phyloP scores from a whole-genome alignment of 2,113 vertebrate genomes.

The Hypomesus transpacificus region DNA sequence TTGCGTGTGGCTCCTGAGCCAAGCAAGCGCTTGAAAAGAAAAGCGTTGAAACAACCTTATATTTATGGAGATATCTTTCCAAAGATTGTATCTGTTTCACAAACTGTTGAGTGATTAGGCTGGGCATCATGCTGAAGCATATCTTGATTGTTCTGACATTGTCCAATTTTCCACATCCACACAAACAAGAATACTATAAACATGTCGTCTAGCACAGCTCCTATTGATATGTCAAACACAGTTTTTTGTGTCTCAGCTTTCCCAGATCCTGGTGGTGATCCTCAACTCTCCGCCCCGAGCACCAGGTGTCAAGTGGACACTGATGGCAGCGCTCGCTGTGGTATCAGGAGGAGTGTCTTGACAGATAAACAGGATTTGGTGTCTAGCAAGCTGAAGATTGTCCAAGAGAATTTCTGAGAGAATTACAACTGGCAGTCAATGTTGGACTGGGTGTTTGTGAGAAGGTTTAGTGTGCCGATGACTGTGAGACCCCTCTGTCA shows the following conservation, averaged over 20 bases:
- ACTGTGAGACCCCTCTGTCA: neutral
- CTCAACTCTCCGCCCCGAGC: conserved; percentile 18
- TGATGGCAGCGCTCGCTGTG: conserved; percentile 3
- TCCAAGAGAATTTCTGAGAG: conserved; percentile 64
- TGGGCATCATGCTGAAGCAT: neutral
- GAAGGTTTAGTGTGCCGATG: conserved; percentile 25
- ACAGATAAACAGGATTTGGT: conserved; percentile 71
- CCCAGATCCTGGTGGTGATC: conserved; percentile 2
- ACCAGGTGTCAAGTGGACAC: neutral
- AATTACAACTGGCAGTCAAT: conserved; percentile 63
- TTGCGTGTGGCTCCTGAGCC: neutral
- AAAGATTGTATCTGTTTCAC: neutral
- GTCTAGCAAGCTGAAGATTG: conserved; percentile 62
- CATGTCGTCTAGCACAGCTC: no score
- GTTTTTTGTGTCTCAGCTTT: neutral
- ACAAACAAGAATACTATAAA: no score
- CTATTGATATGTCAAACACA: neutral
- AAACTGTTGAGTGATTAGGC: neutral
- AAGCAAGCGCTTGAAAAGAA: no score
- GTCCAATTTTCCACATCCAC: neutral
- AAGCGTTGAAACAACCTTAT: no score
- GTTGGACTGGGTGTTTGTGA: conserved; percentile 48
- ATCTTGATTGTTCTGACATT: neutral
- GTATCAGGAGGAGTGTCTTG: conserved; percentile 41
- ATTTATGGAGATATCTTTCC: neutral